Evolutionary conservation across 2,888 invertebrate species (phyloP), one percentile per base, ranked within the genome.

Genomic region (Andrena haemorrhoa): DNA sequence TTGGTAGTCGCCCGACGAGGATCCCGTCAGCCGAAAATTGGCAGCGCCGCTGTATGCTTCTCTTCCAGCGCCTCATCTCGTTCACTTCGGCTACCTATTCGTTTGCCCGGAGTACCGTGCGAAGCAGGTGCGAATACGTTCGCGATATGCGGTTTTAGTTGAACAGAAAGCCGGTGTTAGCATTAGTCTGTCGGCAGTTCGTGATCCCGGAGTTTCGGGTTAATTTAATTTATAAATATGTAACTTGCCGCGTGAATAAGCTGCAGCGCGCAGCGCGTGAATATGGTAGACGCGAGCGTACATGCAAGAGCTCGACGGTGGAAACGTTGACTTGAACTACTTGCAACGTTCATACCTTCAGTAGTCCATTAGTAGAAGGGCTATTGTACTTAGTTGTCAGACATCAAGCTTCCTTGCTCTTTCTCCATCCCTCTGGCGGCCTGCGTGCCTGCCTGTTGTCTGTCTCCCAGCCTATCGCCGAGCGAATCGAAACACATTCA

Each of bases 171-270:
- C 29, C n/a, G 10, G n/a, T 41, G 20, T 33, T 31, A 12, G 31
- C 20, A 49, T 51, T 12, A 66, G 10, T 35, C 31, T 2, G 60
- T 31, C 26, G 10, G 31, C 31, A 41, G 41, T 41, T 60, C 12
- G 26, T 58, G 26, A 8, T 31, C n/a, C 7, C n/a, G 26, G 2
- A 29, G 29, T 58, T 23, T 56, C 56, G 26, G 4, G 4, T 6
- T 60, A 60, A 60, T 60, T 60, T 31, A 31, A 33, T 60, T 60
- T 60, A 60, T 60, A n/a, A 60, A 33, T 60, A 60, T 31, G 60
- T 7, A 60, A 60, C 26, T 31, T 33, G 31, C 31, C 16, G 31
- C 5, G 29, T 1, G 60, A 29, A 31, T 31, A 60, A 60, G n/a
- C 60, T 29, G 60, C n/a, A 1, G n/a, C n/a, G 7, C 31, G n/a